phyloP scores from a whole-genome alignment of 2,113 vertebrate genomes.

The Pelmatolapia mariae region DNA sequence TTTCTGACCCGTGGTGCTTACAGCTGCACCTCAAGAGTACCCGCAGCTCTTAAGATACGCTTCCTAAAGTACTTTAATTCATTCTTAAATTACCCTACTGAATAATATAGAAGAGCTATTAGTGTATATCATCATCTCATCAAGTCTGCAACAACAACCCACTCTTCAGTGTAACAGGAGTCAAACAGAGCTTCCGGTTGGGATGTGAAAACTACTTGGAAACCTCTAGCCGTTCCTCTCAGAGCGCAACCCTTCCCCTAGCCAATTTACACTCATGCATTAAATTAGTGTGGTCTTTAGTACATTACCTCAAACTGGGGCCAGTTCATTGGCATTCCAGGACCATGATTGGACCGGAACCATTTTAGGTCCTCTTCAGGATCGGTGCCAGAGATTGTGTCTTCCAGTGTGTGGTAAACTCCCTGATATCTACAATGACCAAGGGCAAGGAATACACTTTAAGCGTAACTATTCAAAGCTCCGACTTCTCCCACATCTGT shows the following conservation, averaged over 20 bases:
- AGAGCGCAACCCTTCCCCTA: not conserved
- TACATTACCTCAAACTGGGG: conserved; percentile 96
- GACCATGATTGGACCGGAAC: conserved; percentile 89
- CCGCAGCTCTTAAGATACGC: not conserved
- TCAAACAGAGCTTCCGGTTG: not conserved
- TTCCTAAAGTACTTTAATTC: not conserved
- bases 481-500: not conserved
- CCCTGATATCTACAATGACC: conserved; percentile 77
- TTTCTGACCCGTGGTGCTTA: not conserved
- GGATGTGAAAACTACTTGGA: not conserved
- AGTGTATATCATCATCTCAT: not conserved
- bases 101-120: not conserved
- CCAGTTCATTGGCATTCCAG: conserved; percentile 98
- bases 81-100: not conserved
- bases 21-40: not conserved
- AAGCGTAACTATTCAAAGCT: not conserved
- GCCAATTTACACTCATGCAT: not conserved
- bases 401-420: conserved; percentile 87
- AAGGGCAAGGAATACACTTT: not conserved
- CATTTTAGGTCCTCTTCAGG: conserved; percentile 88
- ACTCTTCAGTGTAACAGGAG: not conserved
- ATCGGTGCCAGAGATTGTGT: conserved; percentile 83
- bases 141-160: not conserved
- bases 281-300: not conserved
- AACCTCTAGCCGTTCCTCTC: not conserved